phyloP scores from a whole-genome alignment of 2,797 vertebrate species.

The Microchirus variegatus region DNA sequence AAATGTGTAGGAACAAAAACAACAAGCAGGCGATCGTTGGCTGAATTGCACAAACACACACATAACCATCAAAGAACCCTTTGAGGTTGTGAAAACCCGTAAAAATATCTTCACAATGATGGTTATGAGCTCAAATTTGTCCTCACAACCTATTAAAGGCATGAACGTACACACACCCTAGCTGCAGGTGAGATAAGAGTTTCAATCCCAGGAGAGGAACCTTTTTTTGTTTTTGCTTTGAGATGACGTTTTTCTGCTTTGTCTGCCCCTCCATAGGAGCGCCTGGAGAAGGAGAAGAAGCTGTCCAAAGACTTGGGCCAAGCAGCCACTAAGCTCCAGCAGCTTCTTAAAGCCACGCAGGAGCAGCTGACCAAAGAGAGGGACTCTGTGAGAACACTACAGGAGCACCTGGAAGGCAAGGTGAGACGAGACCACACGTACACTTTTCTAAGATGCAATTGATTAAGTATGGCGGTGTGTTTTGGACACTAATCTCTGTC shows the following conservation, averaged over 20 bases:
- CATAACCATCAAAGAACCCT: no score
- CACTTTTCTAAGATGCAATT: neutral
- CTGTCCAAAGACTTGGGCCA: constrained; percentile 90
- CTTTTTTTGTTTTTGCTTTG: neutral
- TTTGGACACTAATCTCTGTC: constrained; percentile 10
- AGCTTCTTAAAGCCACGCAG: constrained; percentile 89
- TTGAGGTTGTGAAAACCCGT: no score
- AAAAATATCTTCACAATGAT: no score
- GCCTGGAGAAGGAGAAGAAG: constrained; percentile 93
- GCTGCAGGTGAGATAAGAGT: no score
- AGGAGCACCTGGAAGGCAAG: constrained; percentile 83
- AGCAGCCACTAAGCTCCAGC: constrained; percentile 91
- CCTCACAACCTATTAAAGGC: no score
- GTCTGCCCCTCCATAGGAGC: constrained; percentile 81
- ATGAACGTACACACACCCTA: no score
- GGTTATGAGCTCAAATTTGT: no score
- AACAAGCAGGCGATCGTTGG: no score
- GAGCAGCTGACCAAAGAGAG: constrained; percentile 91
- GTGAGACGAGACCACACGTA: constrained; percentile 56
- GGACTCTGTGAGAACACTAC: constrained; percentile 85
- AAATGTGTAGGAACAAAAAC: no score
- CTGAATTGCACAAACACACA: no score
- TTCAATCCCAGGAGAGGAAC: no score
- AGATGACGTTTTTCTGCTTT: neutral
- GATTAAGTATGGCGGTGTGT: neutral